phyloP scores from a whole-genome alignment of 2,113 vertebrate genomes.

The Platichthys flesus region DNA sequence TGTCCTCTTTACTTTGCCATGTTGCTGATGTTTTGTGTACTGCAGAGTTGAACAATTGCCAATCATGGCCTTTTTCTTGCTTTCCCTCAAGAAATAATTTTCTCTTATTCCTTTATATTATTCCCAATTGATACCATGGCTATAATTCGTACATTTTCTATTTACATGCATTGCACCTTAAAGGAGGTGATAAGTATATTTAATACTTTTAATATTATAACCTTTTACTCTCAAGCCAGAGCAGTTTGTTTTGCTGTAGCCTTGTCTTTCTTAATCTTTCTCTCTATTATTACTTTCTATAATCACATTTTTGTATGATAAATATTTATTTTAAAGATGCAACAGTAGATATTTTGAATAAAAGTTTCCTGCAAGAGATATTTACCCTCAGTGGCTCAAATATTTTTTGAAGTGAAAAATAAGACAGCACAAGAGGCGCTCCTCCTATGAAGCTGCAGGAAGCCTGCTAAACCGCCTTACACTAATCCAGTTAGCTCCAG shows the following conservation, averaged over 20 bases:
- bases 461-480: conserved; percentile 56
- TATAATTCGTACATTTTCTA: neutral
- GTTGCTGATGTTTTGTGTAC: too few species aligned
- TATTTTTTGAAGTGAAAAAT: conserved; percentile 3
- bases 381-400: too few species aligned
- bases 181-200: neutral
- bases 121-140: neutral
- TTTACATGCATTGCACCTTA: neutral
- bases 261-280: neutral
- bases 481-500: conserved; percentile 69
- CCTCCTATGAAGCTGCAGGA: conserved; percentile 38
- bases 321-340: conserved; percentile 9
- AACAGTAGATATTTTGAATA: conserved; percentile 14
- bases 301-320: conserved; percentile 1
- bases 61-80: too few species aligned
- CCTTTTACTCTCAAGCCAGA: neutral
- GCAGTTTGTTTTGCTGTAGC: conserved; percentile 1
- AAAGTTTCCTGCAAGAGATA: conserved; percentile 1
- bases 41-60: too few species aligned
- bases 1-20: too few species aligned
- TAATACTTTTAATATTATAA: conserved; percentile 8
- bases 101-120: neutral
- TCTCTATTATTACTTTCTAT: neutral
- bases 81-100: neutral
- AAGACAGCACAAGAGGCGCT: neutral